Evolutionary conservation across 2,888 invertebrate species (phyloP).

Genomic region (Mesochorus sp.): DNA sequence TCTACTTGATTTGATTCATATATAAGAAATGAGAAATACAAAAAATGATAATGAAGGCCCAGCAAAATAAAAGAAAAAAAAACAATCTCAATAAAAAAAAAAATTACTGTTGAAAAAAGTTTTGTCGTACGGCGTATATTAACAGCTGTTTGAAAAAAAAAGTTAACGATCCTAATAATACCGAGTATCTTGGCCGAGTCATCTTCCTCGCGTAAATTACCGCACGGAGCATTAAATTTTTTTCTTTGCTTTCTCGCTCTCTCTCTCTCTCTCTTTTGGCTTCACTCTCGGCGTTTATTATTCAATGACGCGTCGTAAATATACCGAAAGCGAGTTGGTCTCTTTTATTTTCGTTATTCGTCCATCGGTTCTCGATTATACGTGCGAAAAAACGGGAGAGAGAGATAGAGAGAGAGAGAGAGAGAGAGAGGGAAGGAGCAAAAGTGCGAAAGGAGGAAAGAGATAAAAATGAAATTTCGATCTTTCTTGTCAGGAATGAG

Average conservation of each 20-base stretch:
- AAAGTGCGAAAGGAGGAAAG: neutral
- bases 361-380: neutral
- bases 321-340: conserved; percentile 29
- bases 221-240: conserved; percentile 3
- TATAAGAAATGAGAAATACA: no score
- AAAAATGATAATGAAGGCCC: no score
- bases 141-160: neutral
- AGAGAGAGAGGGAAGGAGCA: neutral
- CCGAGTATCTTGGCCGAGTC: neutral
- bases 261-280: neutral
- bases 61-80: neutral
- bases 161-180: conserved; percentile 4
- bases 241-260: no score
- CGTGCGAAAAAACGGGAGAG: neutral
- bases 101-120: neutral
- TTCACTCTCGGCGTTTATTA: conserved; percentile 39
- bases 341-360: conserved; percentile 16
- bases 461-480: conserved; percentile 53
- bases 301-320: conserved; percentile 58
- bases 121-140: neutral
- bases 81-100: neutral
- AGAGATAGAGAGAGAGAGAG: neutral
- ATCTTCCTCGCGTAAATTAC: conserved; percentile 18
- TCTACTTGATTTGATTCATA: no score
- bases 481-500: conserved; percentile 26